Evolutionary conservation across 2,797 vertebrate species (phyloP).

Genomic region (Syncerus caffer): DNA sequence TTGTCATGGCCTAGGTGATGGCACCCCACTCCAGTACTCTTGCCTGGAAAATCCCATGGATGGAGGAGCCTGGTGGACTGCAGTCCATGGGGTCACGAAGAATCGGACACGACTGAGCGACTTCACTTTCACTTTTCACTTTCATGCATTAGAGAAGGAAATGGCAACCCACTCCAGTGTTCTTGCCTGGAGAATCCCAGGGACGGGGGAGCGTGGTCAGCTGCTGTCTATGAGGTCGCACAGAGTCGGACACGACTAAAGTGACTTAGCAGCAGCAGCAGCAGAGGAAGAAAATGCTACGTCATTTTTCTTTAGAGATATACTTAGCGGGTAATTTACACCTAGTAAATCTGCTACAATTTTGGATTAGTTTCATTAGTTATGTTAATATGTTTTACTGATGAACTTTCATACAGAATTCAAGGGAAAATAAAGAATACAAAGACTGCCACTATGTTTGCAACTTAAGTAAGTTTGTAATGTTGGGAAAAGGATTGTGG

Average conservation of each 20-base stretch:
- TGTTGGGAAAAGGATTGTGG: background rate
- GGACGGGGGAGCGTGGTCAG: no score
- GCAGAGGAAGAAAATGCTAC: background rate
- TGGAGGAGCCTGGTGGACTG: no score
- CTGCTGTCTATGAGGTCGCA: no score
- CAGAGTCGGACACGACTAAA: no score
- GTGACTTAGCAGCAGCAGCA: no score
- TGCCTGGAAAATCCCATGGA: no score
- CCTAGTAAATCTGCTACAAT: background rate
- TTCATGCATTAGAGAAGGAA: no score
- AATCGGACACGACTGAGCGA: accelerated
- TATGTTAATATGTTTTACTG: background rate
- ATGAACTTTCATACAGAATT: background rate
- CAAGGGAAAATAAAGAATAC: background rate
- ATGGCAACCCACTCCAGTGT: no score
- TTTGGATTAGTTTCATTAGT: background rate
- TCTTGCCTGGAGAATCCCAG: no score
- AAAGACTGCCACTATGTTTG: background rate
- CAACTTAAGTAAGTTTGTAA: background rate
- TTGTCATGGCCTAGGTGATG: background rate
- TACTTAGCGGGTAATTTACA: background rate
- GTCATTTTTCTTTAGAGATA: background rate
- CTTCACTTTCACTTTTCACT: no score
- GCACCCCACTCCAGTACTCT: no score
- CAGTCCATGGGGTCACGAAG: no score